Evolutionary conservation across 2,113 vertebrate species (phyloP), one percentile per base, ranked within the genome.

Genomic region (Trogon surrucura): DNA sequence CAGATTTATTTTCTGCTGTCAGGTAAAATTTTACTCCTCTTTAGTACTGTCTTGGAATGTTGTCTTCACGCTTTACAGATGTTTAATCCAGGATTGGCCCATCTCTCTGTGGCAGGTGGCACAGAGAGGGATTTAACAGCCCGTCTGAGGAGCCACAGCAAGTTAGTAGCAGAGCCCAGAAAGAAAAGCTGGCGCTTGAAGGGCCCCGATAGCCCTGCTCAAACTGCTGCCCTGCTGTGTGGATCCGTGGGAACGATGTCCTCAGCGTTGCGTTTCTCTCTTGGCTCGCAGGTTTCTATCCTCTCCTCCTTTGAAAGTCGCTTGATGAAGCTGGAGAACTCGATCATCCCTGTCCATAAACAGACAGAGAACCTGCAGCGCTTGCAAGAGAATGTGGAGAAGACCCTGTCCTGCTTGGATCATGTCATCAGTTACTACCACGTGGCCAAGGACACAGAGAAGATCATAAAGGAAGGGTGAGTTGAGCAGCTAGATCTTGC

Each of bases 361-460:
- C 99, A 99, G 97, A 99, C 99, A 1, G 99, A 99, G 98, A 99
- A 99, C 79, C 98, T 99, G 91, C 99, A 99, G 97, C 98, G 99
- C 25, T 98, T 99, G 87, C 99, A 99, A 98, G 99, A 99, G 95
- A 99, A 99, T 0, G 99, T 99, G 56, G 99, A 99, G 94, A 99
- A 99, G 93, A 99, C 99, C 0, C 96, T 99, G 22, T 99, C 98
- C 94, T 99, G 99, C 95, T 98, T 99, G 97, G 99, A 99, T 82
- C 99, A 99, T 0, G 99, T 99, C 92, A 99, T 99, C 97, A 99
- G 99, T 75, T 99, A 99, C 96, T 99, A 99, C 96, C 99, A 99
- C 2, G 99, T 99, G 85, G 99, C 99, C 94, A 99, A 99, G 62
- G 99, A 99, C 95, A 99, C 99, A 0, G 99, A 99, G 97, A 98